These are phyloP conservation scores for Eretmochelys imbricata DNA, from an alignment of 2,113 vertebrate genomes.

Conservation along the genomic window DNA sequence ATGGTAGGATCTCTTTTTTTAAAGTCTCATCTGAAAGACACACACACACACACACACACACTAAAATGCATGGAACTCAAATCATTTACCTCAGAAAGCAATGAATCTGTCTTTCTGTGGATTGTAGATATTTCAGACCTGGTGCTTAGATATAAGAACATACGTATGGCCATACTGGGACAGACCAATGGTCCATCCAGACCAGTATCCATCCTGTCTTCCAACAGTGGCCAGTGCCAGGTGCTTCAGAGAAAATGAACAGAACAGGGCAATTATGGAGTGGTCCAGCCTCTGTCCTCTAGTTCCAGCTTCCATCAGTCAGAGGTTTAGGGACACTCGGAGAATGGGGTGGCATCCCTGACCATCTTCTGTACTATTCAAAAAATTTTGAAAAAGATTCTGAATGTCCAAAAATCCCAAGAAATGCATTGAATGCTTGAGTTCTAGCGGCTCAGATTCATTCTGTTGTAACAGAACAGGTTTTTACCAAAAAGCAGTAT, in stretches of 20 bases:
- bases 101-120: neutral
- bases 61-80: neutral
- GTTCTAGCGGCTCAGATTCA: neutral
- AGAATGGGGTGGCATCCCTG: neutral
- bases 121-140: neutral
- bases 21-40: neutral
- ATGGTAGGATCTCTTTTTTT: neutral
- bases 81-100: neutral
- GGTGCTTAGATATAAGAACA: neutral
- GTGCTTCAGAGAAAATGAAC: neutral
- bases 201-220: neutral
- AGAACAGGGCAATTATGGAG: neutral
- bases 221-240: neutral
- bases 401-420: neutral
- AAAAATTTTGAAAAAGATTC: neutral
- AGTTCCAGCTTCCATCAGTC: neutral
- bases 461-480: neutral
- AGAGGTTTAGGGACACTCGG: neutral
- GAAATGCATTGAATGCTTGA: neutral
- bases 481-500: neutral
- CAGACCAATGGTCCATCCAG: neutral
- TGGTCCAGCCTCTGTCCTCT: no score
- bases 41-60: neutral
- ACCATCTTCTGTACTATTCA: neutral
- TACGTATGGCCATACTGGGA: neutral